Percentiles rank a stretch among this genome's conserved stretches.
Evolutionary conservation across 2,888 invertebrate species (phyloP).

Genomic region (Trichopoda pennipes): DNA sequence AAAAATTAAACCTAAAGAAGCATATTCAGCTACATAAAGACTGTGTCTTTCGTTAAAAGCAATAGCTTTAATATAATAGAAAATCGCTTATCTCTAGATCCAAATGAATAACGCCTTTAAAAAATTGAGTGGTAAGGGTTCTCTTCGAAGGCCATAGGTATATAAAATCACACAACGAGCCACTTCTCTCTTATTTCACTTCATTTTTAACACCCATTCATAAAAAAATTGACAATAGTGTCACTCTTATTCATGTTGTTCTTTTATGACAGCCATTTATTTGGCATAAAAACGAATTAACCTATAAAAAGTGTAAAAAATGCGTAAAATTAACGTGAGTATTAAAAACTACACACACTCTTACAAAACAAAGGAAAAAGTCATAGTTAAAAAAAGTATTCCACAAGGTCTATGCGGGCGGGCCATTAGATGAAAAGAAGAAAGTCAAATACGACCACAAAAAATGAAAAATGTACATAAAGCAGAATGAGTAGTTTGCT

Average conservation of each 20-base stretch:
- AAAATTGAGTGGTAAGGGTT: no score
- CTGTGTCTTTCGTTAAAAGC: no score
- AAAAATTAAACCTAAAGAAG: no score
- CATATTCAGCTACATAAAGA: no score
- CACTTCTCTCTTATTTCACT: slow-evolving; percentile 6
- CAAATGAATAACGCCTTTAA: no score
- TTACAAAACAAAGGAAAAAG: slow-evolving; percentile 21
- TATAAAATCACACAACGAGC: not conserved
- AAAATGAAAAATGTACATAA: slow-evolving; percentile 36
- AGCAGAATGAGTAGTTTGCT: slow-evolving; percentile 10
- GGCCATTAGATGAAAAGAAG: slow-evolving; percentile 55
- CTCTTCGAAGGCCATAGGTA: no score
- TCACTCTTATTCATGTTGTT: slow-evolving; percentile 41
- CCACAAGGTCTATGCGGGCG: slow-evolving; percentile 64
- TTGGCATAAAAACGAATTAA: slow-evolving; percentile 79
- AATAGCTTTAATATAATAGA: no score
- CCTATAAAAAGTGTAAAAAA: slow-evolving; percentile 74
- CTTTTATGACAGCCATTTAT: slow-evolving; percentile 74
- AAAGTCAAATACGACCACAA: slow-evolving; percentile 26
- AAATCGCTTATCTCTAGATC: no score
- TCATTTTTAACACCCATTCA: slow-evolving; percentile 25
- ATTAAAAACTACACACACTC: slow-evolving; percentile 38
- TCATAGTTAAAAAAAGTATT: slow-evolving; percentile 1
- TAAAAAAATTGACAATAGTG: slow-evolving; percentile 46
- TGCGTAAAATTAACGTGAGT: slow-evolving; percentile 70